Evolutionary conservation across 2,888 invertebrate species (phyloP).

Genomic region (Laspeyria flexula): DNA sequence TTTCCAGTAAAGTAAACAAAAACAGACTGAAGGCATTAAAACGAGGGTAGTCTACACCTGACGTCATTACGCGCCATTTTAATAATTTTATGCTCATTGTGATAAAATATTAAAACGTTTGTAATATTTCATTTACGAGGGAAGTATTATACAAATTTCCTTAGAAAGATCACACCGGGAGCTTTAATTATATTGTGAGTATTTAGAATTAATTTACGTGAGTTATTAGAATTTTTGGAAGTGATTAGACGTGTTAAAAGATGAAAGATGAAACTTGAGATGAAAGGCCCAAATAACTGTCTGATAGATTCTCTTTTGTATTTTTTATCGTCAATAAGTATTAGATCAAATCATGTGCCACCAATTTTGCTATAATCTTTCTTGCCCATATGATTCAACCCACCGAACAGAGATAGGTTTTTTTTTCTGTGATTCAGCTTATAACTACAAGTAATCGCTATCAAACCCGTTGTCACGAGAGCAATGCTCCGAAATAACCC

Average conservation of each 20-base stretch:
- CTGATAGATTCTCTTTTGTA: too few species aligned
- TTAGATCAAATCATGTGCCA: too few species aligned
- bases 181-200: neutral
- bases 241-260: too few species aligned
- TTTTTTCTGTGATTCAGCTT: neutral
- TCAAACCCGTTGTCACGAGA: neutral
- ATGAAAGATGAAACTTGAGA: too few species aligned
- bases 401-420: too few species aligned
- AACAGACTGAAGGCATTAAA: neutral
- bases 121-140: neutral
- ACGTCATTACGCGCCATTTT: neutral
- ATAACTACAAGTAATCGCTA: neutral
- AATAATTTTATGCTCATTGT: neutral
- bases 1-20: neutral
- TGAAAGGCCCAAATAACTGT: too few species aligned
- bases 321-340: too few species aligned
- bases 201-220: neutral
- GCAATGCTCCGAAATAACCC: constrained; percentile 14
- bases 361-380: too few species aligned
- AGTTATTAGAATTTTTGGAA: neutral
- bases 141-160: neutral
- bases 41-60: neutral
- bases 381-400: too few species aligned
- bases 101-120: neutral
- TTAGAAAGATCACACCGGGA: neutral